These are phyloP conservation scores for Pseudomugil gertrudae DNA, from an alignment of 2,797 vertebrate genomes.

Conservation along the genomic window DNA sequence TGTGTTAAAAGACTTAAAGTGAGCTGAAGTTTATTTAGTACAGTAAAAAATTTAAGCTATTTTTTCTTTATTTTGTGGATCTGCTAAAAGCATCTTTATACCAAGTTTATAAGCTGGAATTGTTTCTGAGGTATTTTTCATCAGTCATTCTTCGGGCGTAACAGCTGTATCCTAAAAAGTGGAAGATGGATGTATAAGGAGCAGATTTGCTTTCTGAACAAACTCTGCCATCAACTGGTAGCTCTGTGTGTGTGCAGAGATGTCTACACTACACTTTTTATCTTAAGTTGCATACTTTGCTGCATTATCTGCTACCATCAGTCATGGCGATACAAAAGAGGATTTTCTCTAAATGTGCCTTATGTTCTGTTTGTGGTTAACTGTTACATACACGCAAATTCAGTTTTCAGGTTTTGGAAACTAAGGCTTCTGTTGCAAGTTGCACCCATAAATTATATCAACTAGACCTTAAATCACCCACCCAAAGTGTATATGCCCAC, in stretches of 20 bases:
- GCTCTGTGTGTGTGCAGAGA: constrained; percentile 17
- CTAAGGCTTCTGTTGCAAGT: no score
- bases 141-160: background rate
- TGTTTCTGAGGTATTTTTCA: background rate
- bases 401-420: no score
- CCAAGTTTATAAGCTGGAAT: background rate
- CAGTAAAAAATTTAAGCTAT: background rate
- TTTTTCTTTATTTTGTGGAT: background rate
- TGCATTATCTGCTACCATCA: background rate
- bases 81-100: background rate
- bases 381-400: no score
- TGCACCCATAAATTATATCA: no score
- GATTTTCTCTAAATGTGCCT: background rate
- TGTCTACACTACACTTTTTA: background rate
- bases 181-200: background rate
- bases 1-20: background rate
- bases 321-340: background rate
- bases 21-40: background rate
- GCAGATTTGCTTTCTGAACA: background rate
- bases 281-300: no score
- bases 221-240: constrained; percentile 43
- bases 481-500: no score
- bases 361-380: no score
- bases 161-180: background rate
- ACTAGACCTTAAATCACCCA: no score